phyloP scores from a whole-genome alignment of 2,888 invertebrate species.

The Trissolcus brochymenae region DNA sequence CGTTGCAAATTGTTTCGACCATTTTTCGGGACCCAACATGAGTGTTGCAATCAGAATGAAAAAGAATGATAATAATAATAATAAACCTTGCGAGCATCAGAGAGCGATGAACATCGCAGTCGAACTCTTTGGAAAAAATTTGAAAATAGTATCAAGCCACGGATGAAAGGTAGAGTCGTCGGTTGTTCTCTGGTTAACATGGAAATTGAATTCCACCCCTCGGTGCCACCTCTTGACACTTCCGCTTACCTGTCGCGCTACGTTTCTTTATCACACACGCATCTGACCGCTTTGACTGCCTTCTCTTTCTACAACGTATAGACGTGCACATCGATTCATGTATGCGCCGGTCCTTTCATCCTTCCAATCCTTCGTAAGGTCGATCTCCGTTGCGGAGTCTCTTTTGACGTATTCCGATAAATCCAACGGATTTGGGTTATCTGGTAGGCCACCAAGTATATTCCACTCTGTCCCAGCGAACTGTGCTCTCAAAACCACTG shows the following conservation, averaged over 20 bases:
- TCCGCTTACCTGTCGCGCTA: constrained; percentile 53
- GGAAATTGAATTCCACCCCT: constrained; percentile 69
- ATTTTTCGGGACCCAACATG: not conserved
- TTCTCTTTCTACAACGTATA: constrained; percentile 32
- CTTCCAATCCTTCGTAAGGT: constrained; percentile 49
- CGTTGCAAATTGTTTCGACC: not conserved
- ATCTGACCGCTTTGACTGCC: constrained; percentile 30
- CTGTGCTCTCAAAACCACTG: constrained; percentile 16
- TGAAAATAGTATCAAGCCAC: constrained; percentile 53
- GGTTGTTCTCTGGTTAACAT: constrained; percentile 65
- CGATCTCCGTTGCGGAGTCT: constrained; percentile 47
- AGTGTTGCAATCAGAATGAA: constrained; percentile 9
- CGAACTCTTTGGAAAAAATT: constrained; percentile 26
- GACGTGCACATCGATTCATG: constrained; percentile 11
- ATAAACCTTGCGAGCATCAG: not conserved
- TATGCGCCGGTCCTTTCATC: constrained; percentile 47
- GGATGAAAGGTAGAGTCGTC: constrained; percentile 39
- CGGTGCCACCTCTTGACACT: constrained; percentile 61
- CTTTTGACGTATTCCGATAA: constrained; percentile 60
- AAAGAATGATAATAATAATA: constrained; percentile 1
- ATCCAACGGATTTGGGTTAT: constrained; percentile 62
- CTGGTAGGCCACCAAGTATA: constrained; percentile 55
- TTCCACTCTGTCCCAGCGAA: constrained; percentile 36
- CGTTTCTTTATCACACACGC: constrained; percentile 40
- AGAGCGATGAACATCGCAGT: constrained; percentile 24